Evolutionary conservation across 2,113 vertebrate genomes (phyloP).

Genomic region (Budorcas taxicolor): DNA sequence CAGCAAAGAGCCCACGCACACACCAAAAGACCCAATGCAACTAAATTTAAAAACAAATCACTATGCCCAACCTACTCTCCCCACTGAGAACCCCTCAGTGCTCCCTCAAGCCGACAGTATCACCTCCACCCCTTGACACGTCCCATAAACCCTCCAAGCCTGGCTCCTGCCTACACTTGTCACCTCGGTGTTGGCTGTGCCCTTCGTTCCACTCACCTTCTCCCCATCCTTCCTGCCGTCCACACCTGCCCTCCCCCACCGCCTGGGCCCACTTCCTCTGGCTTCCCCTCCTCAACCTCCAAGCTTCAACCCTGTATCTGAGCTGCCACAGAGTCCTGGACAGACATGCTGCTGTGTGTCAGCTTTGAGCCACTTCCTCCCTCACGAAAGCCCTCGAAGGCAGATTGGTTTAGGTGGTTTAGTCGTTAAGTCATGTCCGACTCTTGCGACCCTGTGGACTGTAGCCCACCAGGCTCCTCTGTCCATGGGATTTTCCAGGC

Average conservation of each 20-base stretch:
- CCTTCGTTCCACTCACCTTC: neutral
- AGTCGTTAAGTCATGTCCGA: no score
- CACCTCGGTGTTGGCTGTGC: neutral
- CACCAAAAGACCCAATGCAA: neutral
- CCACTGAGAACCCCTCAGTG: rapidly evolving
- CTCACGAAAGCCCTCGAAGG: neutral
- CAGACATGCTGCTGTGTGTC: neutral
- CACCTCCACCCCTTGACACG: rapidly evolving
- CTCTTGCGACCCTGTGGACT: no score
- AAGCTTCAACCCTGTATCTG: no score
- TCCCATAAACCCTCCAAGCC: neutral
- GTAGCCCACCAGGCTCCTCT: no score
- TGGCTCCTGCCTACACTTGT: neutral
- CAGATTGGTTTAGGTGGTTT: neutral
- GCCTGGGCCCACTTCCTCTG: neutral
- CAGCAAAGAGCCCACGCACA: neutral
- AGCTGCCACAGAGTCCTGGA: neutral
- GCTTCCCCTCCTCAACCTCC: neutral
- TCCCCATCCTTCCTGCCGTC: neutral
- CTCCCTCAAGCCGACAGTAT: neutral
- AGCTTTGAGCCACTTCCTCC: neutral
- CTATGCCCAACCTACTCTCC: neutral
- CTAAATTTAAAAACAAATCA: neutral
- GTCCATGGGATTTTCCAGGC: no score
- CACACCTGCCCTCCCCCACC: neutral